A percentile compares a stretch with the other conserved stretches of the same genome.
Evolutionary conservation across 2,797 vertebrate genomes (phyloP).

Genomic region (Lagorchestes hirsutus): DNA sequence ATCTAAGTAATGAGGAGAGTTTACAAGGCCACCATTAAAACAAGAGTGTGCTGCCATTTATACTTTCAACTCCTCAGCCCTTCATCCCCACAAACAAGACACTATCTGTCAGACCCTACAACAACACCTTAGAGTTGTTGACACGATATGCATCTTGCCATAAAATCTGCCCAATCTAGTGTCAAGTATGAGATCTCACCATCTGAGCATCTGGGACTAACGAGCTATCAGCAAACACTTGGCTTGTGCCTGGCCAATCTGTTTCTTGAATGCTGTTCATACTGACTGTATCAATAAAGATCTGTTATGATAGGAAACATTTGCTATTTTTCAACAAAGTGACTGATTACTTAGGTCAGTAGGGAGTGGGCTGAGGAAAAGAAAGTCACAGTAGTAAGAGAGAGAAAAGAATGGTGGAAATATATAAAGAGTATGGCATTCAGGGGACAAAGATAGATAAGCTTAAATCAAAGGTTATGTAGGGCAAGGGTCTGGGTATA

Average conservation of each 20-base stretch:
- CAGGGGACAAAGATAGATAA: fast-evolving
- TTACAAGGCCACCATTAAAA: neutral
- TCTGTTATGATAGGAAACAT: slow-evolving; percentile 66
- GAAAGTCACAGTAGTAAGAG: fast-evolving
- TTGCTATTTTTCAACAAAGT: slow-evolving; percentile 35
- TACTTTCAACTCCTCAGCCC: neutral
- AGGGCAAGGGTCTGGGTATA: neutral
- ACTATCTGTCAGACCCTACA: neutral
- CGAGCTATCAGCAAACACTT: slow-evolving; percentile 73
- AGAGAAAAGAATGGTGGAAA: fast-evolving
- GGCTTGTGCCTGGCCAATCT: slow-evolving; percentile 38
- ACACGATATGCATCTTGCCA: slow-evolving; percentile 19
- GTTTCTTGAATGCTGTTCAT: slow-evolving; percentile 11
- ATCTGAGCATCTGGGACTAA: slow-evolving; percentile 66
- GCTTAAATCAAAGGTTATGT: neutral
- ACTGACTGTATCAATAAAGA: slow-evolving; percentile 64
- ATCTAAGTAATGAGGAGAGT: neutral
- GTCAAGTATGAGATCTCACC: slow-evolving; percentile 45
- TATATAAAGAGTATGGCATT: neutral
- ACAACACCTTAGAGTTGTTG: neutral
- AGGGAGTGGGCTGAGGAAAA: neutral
- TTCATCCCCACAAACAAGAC: neutral
- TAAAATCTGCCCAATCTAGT: slow-evolving; percentile 25
- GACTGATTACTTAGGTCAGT: slow-evolving; percentile 39
- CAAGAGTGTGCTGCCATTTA: neutral